Evolutionary conservation across 2,797 vertebrate species (phyloP).

Genomic region (Pantherophis alleghaniensis): DNA sequence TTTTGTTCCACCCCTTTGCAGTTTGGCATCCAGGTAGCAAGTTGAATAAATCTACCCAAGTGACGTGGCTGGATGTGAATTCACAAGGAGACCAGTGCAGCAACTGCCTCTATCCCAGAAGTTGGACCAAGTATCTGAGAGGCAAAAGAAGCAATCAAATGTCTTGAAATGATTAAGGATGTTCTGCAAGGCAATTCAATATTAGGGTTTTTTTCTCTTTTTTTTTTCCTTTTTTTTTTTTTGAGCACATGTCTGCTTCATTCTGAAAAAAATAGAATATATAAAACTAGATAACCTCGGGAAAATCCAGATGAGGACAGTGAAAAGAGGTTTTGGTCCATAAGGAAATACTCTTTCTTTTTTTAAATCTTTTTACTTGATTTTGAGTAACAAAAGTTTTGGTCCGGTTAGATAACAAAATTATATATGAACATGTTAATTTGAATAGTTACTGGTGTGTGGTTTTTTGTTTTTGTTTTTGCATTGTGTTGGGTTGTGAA

Average conservation of each 20-base stretch:
- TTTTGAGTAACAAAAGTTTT: slow-evolving; percentile 70
- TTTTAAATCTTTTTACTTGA: slow-evolving; percentile 45
- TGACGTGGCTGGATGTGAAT: slow-evolving; percentile 36
- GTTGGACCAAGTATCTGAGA: slow-evolving; percentile 23
- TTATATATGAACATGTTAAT: slow-evolving; percentile 50
- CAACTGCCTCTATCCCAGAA: slow-evolving; percentile 46
- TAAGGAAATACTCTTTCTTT: slow-evolving; percentile 65
- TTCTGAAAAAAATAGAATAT: slow-evolving; percentile 70
- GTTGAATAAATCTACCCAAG: slow-evolving; percentile 44
- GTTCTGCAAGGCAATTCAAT: slow-evolving; percentile 58
- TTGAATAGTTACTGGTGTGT: neutral
- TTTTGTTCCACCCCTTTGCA: slow-evolving; percentile 50
- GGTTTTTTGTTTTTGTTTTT: slow-evolving; percentile 48
- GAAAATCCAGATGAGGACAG: slow-evolving; percentile 65
- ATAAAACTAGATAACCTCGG: slow-evolving; percentile 66
- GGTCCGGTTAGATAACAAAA: slow-evolving; percentile 69
- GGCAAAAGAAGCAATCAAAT: slow-evolving; percentile 54
- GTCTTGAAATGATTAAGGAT: slow-evolving; percentile 60
- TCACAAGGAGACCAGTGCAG: slow-evolving; percentile 16
- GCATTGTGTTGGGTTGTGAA: slow-evolving; percentile 57
- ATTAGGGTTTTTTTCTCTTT: neutral
- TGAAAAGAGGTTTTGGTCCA: slow-evolving; percentile 68
- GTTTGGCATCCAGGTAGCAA: slow-evolving; percentile 55
- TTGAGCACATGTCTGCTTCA: slow-evolving; percentile 33
- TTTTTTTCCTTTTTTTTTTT: neutral